Conservation (phyloP, 2,113 vertebrate species). For the Coregonus clupeaformis region DNA sequence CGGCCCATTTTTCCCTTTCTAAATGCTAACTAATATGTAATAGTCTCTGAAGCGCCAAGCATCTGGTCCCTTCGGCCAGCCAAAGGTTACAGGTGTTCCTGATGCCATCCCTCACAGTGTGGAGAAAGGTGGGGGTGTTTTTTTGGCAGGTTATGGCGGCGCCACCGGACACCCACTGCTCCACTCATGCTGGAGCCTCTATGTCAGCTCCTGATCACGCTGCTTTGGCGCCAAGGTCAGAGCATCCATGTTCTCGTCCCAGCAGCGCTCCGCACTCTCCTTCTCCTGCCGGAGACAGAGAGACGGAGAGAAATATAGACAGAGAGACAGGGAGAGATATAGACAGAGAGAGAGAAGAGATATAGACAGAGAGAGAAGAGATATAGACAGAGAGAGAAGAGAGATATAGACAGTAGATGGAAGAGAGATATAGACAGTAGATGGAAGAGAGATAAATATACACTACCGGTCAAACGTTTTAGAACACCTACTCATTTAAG, state of each 20-base stretch:
- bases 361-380: too few relatives aligned
- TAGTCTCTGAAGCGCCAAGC: constrained; percentile 85
- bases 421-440: too few relatives aligned
- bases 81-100: constrained; percentile 96
- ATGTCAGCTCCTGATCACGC: constrained; percentile 85
- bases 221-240: constrained; percentile 81
- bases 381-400: too few relatives aligned
- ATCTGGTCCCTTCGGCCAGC: constrained; percentile 92
- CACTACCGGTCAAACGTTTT: too few relatives aligned
- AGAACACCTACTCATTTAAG: too few relatives aligned
- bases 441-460: too few relatives aligned
- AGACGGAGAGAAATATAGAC: constrained; percentile 24
- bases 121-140: constrained; percentile 17
- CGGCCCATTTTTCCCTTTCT: constrained; percentile 53
- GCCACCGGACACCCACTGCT: constrained; percentile 85
- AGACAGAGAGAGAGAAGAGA: too few relatives aligned
- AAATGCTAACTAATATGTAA: constrained; percentile 90
- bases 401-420: too few relatives aligned
- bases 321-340: constrained; percentile 19
- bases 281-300: constrained; percentile 80
- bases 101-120: constrained; percentile 81
- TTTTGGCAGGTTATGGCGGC: constrained; percentile 13
- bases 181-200: constrained; percentile 87
- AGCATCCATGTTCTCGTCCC: constrained; percentile 79
- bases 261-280: constrained; percentile 79